Evolutionary conservation across 2,113 vertebrate genomes (phyloP), one percentile per base, ranked within the genome.

Genomic region (Taurulus bubalis): DNA sequence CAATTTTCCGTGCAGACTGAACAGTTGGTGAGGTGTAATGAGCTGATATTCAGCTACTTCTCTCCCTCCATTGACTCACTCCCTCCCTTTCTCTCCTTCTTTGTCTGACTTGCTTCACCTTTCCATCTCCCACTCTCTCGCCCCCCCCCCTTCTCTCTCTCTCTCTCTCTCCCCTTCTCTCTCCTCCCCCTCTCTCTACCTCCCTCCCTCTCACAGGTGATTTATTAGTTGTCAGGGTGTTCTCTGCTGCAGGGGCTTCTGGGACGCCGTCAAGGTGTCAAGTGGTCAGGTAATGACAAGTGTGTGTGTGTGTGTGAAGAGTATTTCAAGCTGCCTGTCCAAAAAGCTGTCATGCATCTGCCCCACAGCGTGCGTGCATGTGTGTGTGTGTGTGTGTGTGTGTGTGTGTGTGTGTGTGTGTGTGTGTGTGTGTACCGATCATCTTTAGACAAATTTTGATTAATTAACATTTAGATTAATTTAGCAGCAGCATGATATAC

Each of bases 171-270:
- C 36, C 22, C 12, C 20, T 4, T 3, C 71, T 59, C 79, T 26
- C n/a, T 16, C 45, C 7, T 0, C 71, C 53, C 55, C 18, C 26
- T 22, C 30, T 14, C 26, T 5, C n/a, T 38, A 60, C 7, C 12
- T 20, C 28, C 8, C 28, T 14, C 71, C 1, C 78, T 62, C 80
- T 73, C 82, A 75, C 85, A 30, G 75, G 84, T 94, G 93, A 94
- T 94, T 93, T 94, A 94, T 93, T 88, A 89, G 85, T 89, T 93
- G 94, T 93, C 91, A 94, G 74, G 82, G 81, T 80, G 80, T 83
- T 89, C 90, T 88, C 65, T 71, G 79, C 87, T 87, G 83, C 91
- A 82, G 88, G 85, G 85, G 79, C 71, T 85, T 86, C 77, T 86
- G 89, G 87, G 87, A 91, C 18, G 72, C 65, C 66, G 86, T 91